phyloP scores from a whole-genome alignment of 2,888 invertebrate species.

The Leucophenga maculata region DNA sequence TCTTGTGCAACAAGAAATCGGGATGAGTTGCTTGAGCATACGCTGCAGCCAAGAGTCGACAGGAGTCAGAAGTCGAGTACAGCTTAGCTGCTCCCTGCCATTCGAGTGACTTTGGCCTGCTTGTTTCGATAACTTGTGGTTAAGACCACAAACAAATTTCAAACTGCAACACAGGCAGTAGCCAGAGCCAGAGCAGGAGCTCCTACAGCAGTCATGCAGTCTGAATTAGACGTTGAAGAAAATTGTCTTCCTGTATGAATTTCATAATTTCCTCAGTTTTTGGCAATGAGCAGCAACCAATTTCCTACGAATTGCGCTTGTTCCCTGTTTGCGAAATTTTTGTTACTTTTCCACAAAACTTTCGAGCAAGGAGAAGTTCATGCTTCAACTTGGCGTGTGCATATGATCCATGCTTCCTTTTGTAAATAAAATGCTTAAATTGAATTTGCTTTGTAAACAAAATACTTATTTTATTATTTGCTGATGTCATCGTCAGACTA shows the following conservation, averaged over 20 bases:
- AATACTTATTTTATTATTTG: constrained; percentile 45
- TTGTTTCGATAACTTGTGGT: constrained; percentile 57
- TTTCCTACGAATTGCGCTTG: constrained; percentile 52
- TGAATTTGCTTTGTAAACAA: constrained; percentile 53
- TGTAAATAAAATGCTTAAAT: constrained; percentile 20
- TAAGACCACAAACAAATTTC: constrained; percentile 63
- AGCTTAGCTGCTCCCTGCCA: not conserved
- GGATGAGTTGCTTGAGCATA: constrained; percentile 22
- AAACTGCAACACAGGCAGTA: constrained; percentile 46
- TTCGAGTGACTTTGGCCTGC: not conserved
- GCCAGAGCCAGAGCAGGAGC: too few species aligned
- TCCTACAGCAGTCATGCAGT: constrained; percentile 36
- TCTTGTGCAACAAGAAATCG: constrained; percentile 27
- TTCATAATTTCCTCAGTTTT: constrained; percentile 70
- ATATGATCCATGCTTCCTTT: not conserved
- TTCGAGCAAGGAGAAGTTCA: not conserved
- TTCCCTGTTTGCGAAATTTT: constrained; percentile 27
- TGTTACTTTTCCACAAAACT: not conserved
- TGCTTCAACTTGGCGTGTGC: not conserved
- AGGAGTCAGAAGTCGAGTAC: constrained; percentile 1
- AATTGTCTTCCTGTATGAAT: constrained; percentile 71
- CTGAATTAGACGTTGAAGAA: constrained; percentile 63
- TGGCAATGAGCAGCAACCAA: constrained; percentile 66
- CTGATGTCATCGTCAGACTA: constrained; percentile 60
- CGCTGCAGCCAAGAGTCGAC: not conserved